Evolutionary conservation across 2,113 vertebrate genomes (phyloP), one percentile per base, ranked within the genome.

Genomic region (Chloropsis hardwickii): DNA sequence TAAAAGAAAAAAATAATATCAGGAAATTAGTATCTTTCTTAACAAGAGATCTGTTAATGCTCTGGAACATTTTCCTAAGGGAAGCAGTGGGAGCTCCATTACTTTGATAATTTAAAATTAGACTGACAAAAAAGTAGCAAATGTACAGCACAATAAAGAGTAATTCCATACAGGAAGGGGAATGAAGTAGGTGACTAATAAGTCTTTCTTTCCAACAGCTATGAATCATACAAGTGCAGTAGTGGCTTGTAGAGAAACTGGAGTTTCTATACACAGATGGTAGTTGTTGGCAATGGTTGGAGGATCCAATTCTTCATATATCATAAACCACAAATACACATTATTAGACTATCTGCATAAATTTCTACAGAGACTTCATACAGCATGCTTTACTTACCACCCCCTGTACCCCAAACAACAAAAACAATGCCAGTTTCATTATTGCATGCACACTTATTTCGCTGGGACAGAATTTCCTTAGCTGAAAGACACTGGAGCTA

Each of bases 151-250:
- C 67, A 90, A 83, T 87, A 86, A 11, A 89, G 64, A 90, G 90
- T 87, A 95, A 95, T 53, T 90, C 51, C 72, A 47, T 86, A 88
- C 60, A 91, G 82, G 66, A 87, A 92, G 40, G 71, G 23, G 58
- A 88, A 56, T 60, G 42, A 95, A 96, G 77, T 54, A 85, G 80
- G 88, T 96, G 83, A 90, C 90, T 95, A 94, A 95, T 57, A 87
- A 74, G 51, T 45, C 31, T 80, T 93, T 74, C 94, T 74, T 85
- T 77, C 72, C 54, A 92, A 60, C 25, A 93, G 56, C 71, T 82
- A 44, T 93, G 93, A 96, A 92, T 90, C 90, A 95, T 56, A 44
- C 12, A 42, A 84, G 74, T 25, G 13, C 51, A 80, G 64, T 76
- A 78, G 74, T 85, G 47, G 70, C 60, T 85, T 86, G 67, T 39